These are phyloP conservation scores for Motacilla alba DNA, from an alignment of 2,113 vertebrate species.

Conservation along the genomic window DNA sequence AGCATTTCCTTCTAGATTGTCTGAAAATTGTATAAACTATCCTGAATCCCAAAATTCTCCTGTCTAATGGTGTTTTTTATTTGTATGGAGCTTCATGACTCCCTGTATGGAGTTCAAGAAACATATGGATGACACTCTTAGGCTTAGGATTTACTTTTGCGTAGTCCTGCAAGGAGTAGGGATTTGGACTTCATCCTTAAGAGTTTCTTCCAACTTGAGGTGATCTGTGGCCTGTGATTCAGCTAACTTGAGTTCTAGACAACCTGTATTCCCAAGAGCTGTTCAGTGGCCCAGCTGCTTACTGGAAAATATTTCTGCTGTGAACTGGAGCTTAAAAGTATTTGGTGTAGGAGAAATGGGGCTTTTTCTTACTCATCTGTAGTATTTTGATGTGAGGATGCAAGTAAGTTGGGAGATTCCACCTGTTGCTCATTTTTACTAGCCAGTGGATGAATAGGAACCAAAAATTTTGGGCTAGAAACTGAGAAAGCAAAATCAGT, in stretches of 20 bases:
- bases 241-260: neutral
- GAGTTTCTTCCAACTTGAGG: neutral
- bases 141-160: neutral
- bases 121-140: rapidly evolving
- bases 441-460: neutral
- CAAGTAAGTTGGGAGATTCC: neutral
- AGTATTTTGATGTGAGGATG: neutral
- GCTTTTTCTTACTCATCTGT: neutral
- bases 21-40: neutral
- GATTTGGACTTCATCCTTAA: neutral
- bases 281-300: neutral
- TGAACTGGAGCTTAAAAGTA: neutral
- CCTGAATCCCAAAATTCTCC: neutral
- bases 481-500: neutral
- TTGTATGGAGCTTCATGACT: neutral
- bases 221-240: neutral
- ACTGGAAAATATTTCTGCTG: neutral
- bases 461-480: neutral
- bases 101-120: neutral
- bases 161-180: neutral
- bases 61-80: neutral
- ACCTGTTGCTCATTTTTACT: neutral
- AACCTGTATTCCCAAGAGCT: neutral
- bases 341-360: neutral
- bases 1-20: neutral